Conservation (phyloP, 2,888 invertebrate species). For the Amiota minor region DNA sequence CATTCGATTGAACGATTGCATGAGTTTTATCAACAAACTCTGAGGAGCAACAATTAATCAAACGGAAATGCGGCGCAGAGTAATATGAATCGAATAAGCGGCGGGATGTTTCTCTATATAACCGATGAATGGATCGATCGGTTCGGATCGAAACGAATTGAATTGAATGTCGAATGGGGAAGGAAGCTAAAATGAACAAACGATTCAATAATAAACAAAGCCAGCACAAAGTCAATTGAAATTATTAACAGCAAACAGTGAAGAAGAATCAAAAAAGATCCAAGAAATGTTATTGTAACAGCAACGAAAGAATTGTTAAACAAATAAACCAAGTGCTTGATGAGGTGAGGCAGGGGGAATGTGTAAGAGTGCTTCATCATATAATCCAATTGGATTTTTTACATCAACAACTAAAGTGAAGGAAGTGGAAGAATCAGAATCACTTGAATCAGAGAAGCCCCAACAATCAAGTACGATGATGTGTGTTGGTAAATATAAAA, state of each 20-base stretch:
- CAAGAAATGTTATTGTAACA: conserved; percentile 26
- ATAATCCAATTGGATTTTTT: not conserved
- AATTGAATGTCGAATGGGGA: not conserved
- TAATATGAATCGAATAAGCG: not conserved
- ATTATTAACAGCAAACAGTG: conserved; percentile 56
- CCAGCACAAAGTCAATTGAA: conserved; percentile 46
- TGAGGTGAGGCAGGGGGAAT: conserved; percentile 1
- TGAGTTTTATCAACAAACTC: too few relatives aligned
- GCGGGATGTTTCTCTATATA: conserved; percentile 1
- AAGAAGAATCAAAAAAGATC: not conserved
- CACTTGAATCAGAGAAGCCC: too few relatives aligned
- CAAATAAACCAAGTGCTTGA: conserved; percentile 49
- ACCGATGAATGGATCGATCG: not conserved
- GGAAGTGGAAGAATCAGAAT: not conserved
- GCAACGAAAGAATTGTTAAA: conserved; percentile 52
- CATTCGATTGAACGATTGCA: too few relatives aligned
- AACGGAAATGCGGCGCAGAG: conserved; percentile 1
- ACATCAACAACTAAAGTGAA: not conserved
- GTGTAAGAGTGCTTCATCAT: not conserved
- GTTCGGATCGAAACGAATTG: not conserved
- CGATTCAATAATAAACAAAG: conserved; percentile 14
- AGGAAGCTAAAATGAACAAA: not conserved
- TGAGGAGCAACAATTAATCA: conserved; percentile 22
- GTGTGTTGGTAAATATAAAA: conserved; percentile 7
- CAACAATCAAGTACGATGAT: too few relatives aligned